Percentiles rank a stretch among this genome's conserved stretches.
These are phyloP conservation scores for Lepidotrigona ventralis DNA, from an alignment of 1,140 invertebrate species.

Conservation along the genomic window DNA sequence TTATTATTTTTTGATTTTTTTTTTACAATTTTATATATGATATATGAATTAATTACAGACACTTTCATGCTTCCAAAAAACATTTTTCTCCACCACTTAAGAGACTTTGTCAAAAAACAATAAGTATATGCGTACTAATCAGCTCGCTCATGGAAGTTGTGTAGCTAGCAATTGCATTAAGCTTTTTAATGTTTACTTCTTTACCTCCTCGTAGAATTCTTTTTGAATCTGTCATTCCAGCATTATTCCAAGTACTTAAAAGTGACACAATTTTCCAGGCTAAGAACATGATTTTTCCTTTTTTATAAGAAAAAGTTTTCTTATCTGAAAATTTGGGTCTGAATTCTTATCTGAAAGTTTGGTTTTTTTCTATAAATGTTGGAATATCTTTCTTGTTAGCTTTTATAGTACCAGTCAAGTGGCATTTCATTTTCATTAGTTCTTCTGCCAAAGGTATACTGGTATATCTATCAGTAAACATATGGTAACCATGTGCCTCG, in stretches of 20 bases:
- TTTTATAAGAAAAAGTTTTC: constrained; percentile 33
- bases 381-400: constrained; percentile 54
- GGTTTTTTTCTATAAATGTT: constrained; percentile 36
- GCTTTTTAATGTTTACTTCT: background rate
- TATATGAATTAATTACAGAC: background rate
- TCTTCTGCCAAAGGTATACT: constrained; percentile 51
- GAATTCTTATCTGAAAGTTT: constrained; percentile 24
- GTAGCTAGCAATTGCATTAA: background rate
- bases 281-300: constrained; percentile 42
- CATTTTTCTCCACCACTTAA: background rate
- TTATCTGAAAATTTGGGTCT: constrained; percentile 14
- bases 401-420: constrained; percentile 52
- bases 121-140: background rate
- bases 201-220: constrained; percentile 6
- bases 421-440: constrained; percentile 56
- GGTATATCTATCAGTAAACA: constrained; percentile 42
- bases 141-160: background rate
- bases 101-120: background rate
- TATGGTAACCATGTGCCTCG: constrained; percentile 30
- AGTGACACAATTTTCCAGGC: constrained; percentile 40
- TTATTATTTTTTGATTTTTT: background rate
- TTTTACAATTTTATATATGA: background rate
- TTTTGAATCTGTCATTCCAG: constrained; percentile 16
- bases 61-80: background rate
- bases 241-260: constrained; percentile 45